Evolutionary conservation across 2,888 invertebrate species (phyloP).

Genomic region (Dryomyza anilis): DNA sequence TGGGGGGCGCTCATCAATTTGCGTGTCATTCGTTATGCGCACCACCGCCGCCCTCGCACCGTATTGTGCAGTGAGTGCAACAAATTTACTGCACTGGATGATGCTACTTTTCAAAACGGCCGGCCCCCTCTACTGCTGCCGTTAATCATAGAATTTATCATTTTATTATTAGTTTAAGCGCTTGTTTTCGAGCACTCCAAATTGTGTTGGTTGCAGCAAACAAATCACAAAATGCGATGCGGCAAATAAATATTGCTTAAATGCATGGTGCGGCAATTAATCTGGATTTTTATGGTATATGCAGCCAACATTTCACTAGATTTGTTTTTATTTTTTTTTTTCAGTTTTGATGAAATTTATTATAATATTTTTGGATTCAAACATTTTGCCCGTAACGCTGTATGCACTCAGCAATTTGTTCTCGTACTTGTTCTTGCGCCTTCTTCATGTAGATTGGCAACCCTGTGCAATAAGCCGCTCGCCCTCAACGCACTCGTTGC

Average conservation of each 20-base stretch:
- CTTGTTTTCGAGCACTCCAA: background rate
- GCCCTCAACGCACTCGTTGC: background rate
- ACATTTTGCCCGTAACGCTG: slow-evolving; percentile 44
- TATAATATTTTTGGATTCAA: slow-evolving; percentile 3
- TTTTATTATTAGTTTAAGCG: background rate
- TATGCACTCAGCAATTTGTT: slow-evolving; percentile 45
- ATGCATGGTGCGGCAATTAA: slow-evolving; percentile 42
- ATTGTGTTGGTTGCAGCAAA: background rate
- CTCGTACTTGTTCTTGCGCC: slow-evolving; percentile 6
- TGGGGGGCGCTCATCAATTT: slow-evolving; percentile 39
- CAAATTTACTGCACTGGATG: slow-evolving; percentile 48
- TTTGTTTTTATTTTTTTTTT: slow-evolving; percentile 31
- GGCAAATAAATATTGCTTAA: slow-evolving; percentile 29
- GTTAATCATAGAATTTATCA: background rate
- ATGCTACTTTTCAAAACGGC: slow-evolving; percentile 26
- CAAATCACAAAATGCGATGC: no score
- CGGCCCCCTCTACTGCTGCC: slow-evolving; percentile 39
- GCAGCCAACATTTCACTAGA: no score
- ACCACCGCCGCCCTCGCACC: background rate
- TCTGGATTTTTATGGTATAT: slow-evolving; percentile 39
- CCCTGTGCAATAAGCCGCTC: no score
- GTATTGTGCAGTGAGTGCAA: slow-evolving; percentile 51
- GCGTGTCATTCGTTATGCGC: slow-evolving; percentile 47
- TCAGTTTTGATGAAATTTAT: background rate
- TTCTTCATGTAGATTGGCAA: background rate